phyloP scores from a whole-genome alignment of 2,113 vertebrate genomes.

The Lepus europaeus region DNA sequence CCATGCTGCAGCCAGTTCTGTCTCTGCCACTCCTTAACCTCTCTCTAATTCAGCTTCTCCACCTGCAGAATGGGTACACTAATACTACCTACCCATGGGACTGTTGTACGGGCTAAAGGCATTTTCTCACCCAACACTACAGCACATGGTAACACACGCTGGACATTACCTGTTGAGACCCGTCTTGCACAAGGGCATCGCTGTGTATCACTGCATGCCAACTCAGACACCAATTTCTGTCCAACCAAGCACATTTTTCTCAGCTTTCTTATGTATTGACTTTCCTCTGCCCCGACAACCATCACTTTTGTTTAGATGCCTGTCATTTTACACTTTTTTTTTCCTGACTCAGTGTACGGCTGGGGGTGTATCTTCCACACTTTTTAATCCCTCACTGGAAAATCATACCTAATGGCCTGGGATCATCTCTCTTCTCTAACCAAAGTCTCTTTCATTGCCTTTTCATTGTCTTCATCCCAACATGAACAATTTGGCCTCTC shows the following conservation, averaged over 20 bases:
- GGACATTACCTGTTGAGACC: background rate
- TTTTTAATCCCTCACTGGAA: background rate
- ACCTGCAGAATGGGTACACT: background rate
- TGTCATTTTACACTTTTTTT: background rate
- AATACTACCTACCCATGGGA: background rate
- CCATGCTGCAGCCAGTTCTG: background rate
- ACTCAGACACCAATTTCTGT: background rate
- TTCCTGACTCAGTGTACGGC: background rate
- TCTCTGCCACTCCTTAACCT: background rate
- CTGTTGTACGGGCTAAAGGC: background rate
- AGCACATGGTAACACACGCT: too few species aligned
- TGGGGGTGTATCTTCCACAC: background rate
- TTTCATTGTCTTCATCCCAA: background rate
- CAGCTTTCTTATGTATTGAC: background rate
- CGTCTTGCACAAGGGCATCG: background rate
- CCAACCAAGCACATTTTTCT: background rate
- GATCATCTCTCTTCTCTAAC: background rate
- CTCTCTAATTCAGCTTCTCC: background rate
- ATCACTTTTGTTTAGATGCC: background rate
- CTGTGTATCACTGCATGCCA: background rate
- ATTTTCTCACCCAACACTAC: background rate
- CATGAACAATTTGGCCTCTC: background rate
- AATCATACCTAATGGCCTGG: background rate
- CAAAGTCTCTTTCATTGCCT: background rate
- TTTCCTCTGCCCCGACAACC: background rate